phyloP scores from a whole-genome alignment of 1,140 invertebrate species.

The Planococcus citri region DNA sequence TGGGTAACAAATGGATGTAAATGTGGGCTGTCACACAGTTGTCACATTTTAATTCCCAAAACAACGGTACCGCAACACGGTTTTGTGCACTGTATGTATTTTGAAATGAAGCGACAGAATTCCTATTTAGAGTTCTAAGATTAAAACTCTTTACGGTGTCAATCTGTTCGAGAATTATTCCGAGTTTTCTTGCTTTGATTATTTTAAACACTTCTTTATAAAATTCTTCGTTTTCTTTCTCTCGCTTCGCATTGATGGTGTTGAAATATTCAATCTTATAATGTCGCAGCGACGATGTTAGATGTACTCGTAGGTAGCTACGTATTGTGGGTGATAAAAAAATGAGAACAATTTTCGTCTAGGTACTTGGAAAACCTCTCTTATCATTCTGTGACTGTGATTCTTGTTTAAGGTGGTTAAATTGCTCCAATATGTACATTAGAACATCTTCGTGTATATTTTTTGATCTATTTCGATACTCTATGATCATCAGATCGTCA shows the following conservation, averaged over 20 bases:
- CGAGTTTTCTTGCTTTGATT: background rate
- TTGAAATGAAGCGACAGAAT: constrained; percentile 15
- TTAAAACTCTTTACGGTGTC: constrained; percentile 19
- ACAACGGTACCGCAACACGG: constrained; percentile 16
- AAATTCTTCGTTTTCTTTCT: background rate
- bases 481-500: too few species aligned
- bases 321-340: too few species aligned
- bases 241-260: background rate
- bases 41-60: constrained; percentile 20
- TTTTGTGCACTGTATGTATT: constrained; percentile 8
- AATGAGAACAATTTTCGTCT: too few species aligned
- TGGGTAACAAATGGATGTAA: constrained; percentile 17
- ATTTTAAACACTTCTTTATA: background rate
- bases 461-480: too few species aligned
- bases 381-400: too few species aligned
- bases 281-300: too few species aligned
- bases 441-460: too few species aligned
- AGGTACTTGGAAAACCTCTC: too few species aligned
- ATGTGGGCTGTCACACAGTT: constrained; percentile 19
- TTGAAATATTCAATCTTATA: background rate
- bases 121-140: constrained; percentile 17
- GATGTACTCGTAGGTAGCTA: too few species aligned
- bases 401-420: too few species aligned
- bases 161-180: constrained; percentile 12
- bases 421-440: too few species aligned